These are phyloP conservation scores for Lasioglossum zephyrum DNA, from an alignment of 2,888 invertebrate genomes.

Conservation along the genomic window DNA sequence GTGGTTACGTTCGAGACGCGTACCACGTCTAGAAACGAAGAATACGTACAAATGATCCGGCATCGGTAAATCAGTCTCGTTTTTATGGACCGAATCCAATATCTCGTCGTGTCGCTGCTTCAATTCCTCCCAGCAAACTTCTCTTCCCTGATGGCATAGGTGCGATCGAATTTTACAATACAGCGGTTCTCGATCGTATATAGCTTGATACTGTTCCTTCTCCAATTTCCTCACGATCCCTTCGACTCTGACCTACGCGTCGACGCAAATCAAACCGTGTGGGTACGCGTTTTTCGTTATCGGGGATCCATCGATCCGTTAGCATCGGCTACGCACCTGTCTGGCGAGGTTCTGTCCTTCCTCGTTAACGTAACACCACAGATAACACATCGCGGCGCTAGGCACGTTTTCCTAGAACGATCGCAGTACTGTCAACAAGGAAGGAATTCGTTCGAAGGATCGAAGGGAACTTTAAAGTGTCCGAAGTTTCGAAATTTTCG, in stretches of 20 bases:
- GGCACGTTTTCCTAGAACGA: constrained; percentile 83
- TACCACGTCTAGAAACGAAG: not conserved
- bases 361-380: constrained; percentile 82
- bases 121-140: constrained; percentile 84
- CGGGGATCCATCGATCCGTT: constrained; percentile 3
- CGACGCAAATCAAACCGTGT: not conserved
- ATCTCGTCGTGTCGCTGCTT: constrained; percentile 84
- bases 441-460: not conserved
- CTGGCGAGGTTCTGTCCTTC: constrained; percentile 69
- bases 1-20: not conserved
- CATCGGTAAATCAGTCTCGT: constrained; percentile 81
- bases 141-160: constrained; percentile 84
- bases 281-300: not conserved
- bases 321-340: constrained; percentile 74
- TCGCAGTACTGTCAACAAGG: not conserved
- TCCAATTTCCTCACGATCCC: constrained; percentile 82
- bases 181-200: constrained; percentile 84
- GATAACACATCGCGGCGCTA: constrained; percentile 83
- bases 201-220: constrained; percentile 75
- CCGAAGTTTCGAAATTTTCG: no score
- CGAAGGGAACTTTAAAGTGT: not conserved
- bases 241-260: constrained; percentile 84
- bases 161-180: constrained; percentile 84
- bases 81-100: constrained; percentile 76
- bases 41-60: constrained; percentile 85